A percentile compares a stretch with the other conserved stretches of the same genome.
These are phyloP conservation scores for Griposia aprilina DNA, from an alignment of 2,888 invertebrate species.

Conservation along the genomic window DNA sequence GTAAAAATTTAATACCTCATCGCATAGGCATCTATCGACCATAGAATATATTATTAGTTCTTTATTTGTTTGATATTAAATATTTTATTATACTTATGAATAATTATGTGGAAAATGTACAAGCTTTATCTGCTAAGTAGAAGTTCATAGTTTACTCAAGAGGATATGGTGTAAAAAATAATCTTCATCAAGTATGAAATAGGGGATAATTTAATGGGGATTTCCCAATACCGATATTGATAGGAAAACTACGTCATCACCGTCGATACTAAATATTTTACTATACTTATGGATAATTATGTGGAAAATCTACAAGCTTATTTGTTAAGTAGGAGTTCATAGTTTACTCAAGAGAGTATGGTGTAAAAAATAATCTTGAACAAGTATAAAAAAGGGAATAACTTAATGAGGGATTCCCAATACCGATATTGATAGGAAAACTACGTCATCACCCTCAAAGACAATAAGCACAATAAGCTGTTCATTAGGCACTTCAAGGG, in stretches of 20 bases:
- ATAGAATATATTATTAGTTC: conserved; percentile 61
- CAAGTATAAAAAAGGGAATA: neutral
- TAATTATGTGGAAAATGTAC: conserved; percentile 51
- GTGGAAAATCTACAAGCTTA: conserved; percentile 13
- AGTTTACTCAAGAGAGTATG: neutral
- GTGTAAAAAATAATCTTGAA: neutral
- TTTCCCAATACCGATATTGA: neutral
- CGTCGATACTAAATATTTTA: conserved; percentile 57
- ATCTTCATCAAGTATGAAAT: too few relatives aligned
- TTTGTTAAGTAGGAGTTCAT: too few relatives aligned
- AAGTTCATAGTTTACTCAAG: neutral
- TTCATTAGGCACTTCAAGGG: neutral
- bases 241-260: neutral
- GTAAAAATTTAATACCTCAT: conserved; percentile 65
- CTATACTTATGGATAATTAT: conserved; percentile 63
- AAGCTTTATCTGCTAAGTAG: neutral
- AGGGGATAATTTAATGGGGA: too few relatives aligned
- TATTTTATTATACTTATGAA: conserved; percentile 65
- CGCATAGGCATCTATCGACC: conserved; percentile 42
- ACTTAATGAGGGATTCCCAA: neutral
- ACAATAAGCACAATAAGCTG: too few relatives aligned
- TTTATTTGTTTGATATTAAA: conserved; percentile 49
- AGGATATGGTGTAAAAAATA: neutral
- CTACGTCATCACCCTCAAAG: neutral
- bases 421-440: neutral